A percentile compares a stretch with the other conserved stretches of the same genome.
These are phyloP conservation scores for Mermis nigrescens DNA, from an alignment of 2,888 invertebrate genomes.

Conservation along the genomic window DNA sequence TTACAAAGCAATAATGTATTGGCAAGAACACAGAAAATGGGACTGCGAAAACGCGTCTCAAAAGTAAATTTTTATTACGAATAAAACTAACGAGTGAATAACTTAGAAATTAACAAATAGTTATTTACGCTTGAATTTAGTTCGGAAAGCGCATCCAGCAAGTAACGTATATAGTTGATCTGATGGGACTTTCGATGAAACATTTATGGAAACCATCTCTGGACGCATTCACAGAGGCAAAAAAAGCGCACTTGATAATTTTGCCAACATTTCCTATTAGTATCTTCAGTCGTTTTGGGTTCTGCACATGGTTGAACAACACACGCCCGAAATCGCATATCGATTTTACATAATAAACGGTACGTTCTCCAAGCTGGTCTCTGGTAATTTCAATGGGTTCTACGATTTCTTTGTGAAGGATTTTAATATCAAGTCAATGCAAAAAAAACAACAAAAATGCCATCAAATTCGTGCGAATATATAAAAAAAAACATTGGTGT, in stretches of 20 bases:
- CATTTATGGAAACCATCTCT: constrained; percentile 9
- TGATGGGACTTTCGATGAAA: constrained; percentile 5
- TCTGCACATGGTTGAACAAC: constrained; percentile 2
- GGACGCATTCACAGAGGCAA: constrained; percentile 5
- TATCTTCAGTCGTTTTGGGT: constrained; percentile 3
- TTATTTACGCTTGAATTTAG: not conserved
- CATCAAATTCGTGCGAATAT: too few species aligned
- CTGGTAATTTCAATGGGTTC: not conserved
- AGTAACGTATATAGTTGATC: constrained; percentile 7
- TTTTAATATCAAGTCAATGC: too few species aligned
- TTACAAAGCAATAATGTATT: not conserved
- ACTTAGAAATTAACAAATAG: not conserved
- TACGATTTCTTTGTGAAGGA: not conserved
- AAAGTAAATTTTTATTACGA: not conserved
- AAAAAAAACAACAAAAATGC: too few species aligned
- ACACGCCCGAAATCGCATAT: constrained; percentile 9
- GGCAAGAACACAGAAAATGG: not conserved
- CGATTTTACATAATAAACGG: constrained; percentile 9
- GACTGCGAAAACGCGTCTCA: not conserved
- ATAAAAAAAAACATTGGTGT: too few species aligned
- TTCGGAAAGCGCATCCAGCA: constrained; percentile 3
- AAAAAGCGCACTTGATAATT: not conserved
- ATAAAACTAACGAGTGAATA: not conserved
- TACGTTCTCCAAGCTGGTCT: not conserved
- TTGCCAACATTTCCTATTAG: not conserved